Base-by-base conservation (phyloP, 2,113 vertebrate species). In the Thermophis baileyi region DNA sequence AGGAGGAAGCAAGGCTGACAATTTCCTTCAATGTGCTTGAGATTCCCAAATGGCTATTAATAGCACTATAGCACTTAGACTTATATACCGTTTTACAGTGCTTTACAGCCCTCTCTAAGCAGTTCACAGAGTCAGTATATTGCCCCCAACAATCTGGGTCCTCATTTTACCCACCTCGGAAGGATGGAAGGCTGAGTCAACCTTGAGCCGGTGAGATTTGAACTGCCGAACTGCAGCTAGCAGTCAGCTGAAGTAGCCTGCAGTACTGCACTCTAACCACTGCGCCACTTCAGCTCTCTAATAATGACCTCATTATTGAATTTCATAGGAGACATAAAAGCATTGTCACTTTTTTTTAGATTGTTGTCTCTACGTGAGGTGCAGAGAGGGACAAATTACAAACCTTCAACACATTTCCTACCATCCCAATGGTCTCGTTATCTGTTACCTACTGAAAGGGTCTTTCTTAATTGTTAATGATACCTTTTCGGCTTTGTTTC, bases 261-360 rank as follows among this genome's bases (percentile, higher is more conserved):
- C n/a, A n/a, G n/a, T n/a, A n/a, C n/a, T n/a, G n/a, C n/a, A n/a
- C n/a, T n/a, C n/a, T n/a, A n/a, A n/a, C n/a, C n/a, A n/a, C n/a
- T n/a, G n/a, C n/a, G n/a, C n/a, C n/a, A n/a, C n/a, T n/a, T n/a
- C n/a, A n/a, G n/a, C n/a, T n/a, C n/a, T n/a, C n/a, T n/a, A n/a
- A n/a, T n/a, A n/a, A n/a, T n/a, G n/a, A n/a, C n/a, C 30, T 55
- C 60, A 55, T 91, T 91, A 40, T 8, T 35, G 49, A 91, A 91
- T 93, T 93, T 93, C 85, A 91, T 55, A 47, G 50, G 50, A 55
- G 44, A 88, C 50, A 49, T 81, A 88, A 57, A 93, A 93, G 85
- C 86, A 85, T 88, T 49, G 55, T 57, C 81, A 44, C 12, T 30
- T 25, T 44, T 25, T 85, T 90, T 90, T 63, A 93, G 40, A 44